A percentile compares a stretch with the other conserved stretches of the same genome.
Evolutionary conservation across 1,140 invertebrate genomes (phyloP).

Genomic region (Philaenus spumarius): DNA sequence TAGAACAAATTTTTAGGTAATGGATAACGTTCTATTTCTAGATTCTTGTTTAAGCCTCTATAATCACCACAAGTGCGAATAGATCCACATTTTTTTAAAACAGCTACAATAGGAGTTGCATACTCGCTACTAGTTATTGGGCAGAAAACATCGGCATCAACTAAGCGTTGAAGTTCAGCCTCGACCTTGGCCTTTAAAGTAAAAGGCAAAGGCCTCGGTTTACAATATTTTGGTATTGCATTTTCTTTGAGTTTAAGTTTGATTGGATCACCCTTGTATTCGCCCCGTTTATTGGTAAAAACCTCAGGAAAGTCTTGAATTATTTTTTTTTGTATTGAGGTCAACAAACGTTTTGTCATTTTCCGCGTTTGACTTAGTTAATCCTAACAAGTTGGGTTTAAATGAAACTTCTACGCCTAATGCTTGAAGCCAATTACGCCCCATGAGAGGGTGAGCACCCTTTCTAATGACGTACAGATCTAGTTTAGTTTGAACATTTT

Average conservation of each 20-base stretch:
- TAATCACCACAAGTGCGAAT: conserved; percentile 6
- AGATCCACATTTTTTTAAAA: neutral
- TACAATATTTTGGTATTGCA: neutral
- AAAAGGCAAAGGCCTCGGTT: neutral
- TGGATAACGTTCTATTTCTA: conserved; percentile 7
- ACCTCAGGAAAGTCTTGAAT: neutral
- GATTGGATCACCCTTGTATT: neutral
- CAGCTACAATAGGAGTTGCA: too few species aligned
- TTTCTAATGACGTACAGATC: neutral
- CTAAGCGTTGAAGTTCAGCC: neutral
- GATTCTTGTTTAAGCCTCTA: neutral
- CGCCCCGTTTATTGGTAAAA: neutral
- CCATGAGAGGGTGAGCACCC: neutral
- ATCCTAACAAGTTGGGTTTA: neutral
- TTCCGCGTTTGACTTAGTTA: neutral
- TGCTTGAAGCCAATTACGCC: neutral
- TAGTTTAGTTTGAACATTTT: neutral
- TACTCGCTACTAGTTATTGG: neutral
- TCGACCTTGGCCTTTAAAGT: neutral
- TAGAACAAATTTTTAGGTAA: too few species aligned
- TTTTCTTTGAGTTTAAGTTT: neutral
- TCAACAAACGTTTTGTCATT: neutral
- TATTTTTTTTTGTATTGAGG: neutral
- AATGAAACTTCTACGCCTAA: neutral
- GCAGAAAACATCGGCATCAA: neutral